Conservation (phyloP, 2,113 vertebrate species). For the Lathamus discolor region DNA sequence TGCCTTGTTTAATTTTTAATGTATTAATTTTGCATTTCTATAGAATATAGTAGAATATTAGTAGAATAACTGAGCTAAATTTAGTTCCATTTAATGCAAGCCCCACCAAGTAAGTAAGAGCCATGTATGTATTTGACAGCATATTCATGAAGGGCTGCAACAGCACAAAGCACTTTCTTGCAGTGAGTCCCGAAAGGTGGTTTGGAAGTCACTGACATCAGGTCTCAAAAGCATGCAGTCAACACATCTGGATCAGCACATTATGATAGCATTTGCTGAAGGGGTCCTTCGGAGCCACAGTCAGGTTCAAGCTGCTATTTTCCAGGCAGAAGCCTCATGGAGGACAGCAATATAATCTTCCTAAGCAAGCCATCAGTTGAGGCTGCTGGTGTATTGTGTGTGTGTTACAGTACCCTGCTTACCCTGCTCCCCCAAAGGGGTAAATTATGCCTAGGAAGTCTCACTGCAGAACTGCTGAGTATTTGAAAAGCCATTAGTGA, state of each 20-base stretch:
- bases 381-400: not conserved
- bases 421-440: not conserved
- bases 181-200: not conserved
- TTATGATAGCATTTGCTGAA: not conserved
- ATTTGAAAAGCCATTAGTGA: not conserved
- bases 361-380: not conserved
- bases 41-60: too few species aligned
- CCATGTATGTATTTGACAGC: not conserved
- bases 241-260: not conserved
- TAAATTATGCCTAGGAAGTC: not conserved
- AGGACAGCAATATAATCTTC: not conserved
- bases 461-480: not conserved
- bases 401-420: not conserved
- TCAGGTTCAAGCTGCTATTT: not conserved
- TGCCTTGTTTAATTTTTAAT: slow-evolving; percentile 22
- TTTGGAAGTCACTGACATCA: not conserved
- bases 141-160: not conserved
- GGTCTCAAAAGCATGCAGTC: not conserved
- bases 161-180: not conserved
- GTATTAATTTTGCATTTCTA: not conserved
- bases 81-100: not conserved
- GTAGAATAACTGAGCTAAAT: not conserved
- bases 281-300: not conserved
- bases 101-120: not conserved
- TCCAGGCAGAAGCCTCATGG: not conserved